A percentile compares a stretch with the other conserved stretches of the same genome.
These are phyloP conservation scores for Rhyacophila evoluta DNA, from an alignment of 2,888 invertebrate genomes.

Conservation along the genomic window DNA sequence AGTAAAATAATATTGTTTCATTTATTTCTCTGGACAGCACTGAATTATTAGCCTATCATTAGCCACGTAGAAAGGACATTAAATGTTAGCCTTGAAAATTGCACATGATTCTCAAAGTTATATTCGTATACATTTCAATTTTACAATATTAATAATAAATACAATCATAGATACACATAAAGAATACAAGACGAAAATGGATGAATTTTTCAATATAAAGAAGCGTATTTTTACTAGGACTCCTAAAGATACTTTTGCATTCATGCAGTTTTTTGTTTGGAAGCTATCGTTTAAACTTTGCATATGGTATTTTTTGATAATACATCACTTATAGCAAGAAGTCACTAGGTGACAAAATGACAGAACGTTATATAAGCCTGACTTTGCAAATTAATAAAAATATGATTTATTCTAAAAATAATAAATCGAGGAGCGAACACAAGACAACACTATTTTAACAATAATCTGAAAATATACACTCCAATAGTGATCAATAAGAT, in stretches of 20 bases:
- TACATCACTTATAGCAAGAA: not conserved
- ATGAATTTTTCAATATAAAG: not conserved
- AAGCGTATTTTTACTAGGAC: constrained; percentile 17
- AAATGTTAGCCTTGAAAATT: constrained; percentile 24
- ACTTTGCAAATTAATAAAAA: too few relatives aligned
- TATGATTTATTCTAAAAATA: too few relatives aligned
- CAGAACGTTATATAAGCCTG: not conserved
- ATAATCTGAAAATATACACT: not conserved
- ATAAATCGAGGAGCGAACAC: too few relatives aligned
- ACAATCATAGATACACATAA: constrained; percentile 24
- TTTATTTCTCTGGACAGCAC: not conserved
- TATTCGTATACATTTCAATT: constrained; percentile 22
- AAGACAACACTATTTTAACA: too few relatives aligned
- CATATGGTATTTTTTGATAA: not conserved
- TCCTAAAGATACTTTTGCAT: not conserved
- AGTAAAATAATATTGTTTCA: not conserved
- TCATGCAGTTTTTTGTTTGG: constrained; percentile 1
- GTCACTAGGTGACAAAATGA: not conserved
- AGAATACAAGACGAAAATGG: constrained; percentile 12
- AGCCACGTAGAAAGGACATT: not conserved
- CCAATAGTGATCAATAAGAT: not conserved
- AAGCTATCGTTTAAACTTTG: not conserved
- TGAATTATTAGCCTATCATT: not conserved
- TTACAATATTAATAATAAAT: constrained; percentile 6
- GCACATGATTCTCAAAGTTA: constrained; percentile 13